Conservation (phyloP, 2,888 invertebrate species). For the Nomada hirtipes region DNA sequence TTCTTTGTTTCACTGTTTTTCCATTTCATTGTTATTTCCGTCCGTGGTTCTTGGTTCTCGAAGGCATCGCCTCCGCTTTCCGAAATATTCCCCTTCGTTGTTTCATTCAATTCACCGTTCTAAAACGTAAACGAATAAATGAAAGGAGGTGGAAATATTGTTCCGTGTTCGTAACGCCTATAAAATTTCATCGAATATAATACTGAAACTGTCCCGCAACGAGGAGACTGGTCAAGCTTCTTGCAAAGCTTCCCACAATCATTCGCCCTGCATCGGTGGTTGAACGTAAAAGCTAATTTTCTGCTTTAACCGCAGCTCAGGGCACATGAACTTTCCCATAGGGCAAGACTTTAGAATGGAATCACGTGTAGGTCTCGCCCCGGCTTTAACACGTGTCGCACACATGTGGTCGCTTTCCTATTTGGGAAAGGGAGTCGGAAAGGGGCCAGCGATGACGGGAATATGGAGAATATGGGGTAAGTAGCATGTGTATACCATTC, state of each 20-base stretch:
- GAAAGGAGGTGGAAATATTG: too few species aligned
- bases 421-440: constrained; percentile 2
- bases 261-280: constrained; percentile 19
- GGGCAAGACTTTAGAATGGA: constrained; percentile 77
- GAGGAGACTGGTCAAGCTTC: constrained; percentile 16
- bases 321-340: constrained; percentile 77
- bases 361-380: constrained; percentile 44
- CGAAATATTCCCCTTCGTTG: too few species aligned
- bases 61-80: too few species aligned
- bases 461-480: neutral
- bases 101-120: too few species aligned
- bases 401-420: constrained; percentile 70
- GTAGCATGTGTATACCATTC: constrained; percentile 5
- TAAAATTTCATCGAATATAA: neutral
- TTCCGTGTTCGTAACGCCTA: too few species aligned
- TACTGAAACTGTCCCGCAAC: neutral
- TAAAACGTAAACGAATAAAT: too few species aligned
- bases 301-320: constrained; percentile 43
- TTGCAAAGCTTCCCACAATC: constrained; percentile 39
- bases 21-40: too few species aligned
- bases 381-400: constrained; percentile 56
- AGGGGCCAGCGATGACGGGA: neutral
- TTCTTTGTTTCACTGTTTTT: too few species aligned
- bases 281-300: constrained; percentile 59
- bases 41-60: too few species aligned